Evolutionary conservation across 2,113 vertebrate genomes (phyloP).

Genomic region (Neolamprologus kungweensis): DNA sequence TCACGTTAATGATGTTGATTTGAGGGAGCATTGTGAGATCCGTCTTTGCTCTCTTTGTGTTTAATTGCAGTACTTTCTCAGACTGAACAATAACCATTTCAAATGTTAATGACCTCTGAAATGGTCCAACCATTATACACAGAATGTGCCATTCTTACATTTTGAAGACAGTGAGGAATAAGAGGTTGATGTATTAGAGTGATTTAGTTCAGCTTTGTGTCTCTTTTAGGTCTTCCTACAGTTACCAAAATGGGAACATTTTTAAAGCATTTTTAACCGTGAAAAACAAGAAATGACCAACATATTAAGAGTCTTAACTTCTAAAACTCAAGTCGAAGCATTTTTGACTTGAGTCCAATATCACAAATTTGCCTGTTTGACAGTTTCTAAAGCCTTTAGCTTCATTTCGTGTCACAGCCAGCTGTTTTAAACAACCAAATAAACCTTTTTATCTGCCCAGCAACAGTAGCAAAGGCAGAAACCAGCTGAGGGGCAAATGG

Average conservation of each 20-base stretch:
- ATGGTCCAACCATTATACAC: background rate
- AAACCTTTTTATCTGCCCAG: background rate
- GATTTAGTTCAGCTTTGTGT: background rate
- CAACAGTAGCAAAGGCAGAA: background rate
- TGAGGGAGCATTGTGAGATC: background rate
- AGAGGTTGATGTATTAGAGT: background rate
- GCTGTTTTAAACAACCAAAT: background rate
- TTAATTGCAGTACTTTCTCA: background rate
- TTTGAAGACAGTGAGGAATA: background rate
- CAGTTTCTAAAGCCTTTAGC: background rate
- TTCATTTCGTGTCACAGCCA: background rate
- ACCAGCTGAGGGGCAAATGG: background rate
- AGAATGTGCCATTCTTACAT: background rate
- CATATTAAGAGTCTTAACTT: background rate
- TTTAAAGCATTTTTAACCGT: rapidly evolving
- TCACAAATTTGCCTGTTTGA: background rate
- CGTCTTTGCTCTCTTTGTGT: background rate
- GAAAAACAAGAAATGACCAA: background rate
- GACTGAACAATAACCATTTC: background rate
- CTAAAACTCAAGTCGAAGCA: background rate
- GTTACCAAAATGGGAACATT: background rate
- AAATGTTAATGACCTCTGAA: slow-evolving; percentile 24
- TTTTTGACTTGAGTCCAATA: background rate
- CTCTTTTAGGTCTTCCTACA: background rate
- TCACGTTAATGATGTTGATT: background rate